phyloP scores from a whole-genome alignment of 1,140 invertebrate genomes.

The Meloidogyne chitwoodi region DNA sequence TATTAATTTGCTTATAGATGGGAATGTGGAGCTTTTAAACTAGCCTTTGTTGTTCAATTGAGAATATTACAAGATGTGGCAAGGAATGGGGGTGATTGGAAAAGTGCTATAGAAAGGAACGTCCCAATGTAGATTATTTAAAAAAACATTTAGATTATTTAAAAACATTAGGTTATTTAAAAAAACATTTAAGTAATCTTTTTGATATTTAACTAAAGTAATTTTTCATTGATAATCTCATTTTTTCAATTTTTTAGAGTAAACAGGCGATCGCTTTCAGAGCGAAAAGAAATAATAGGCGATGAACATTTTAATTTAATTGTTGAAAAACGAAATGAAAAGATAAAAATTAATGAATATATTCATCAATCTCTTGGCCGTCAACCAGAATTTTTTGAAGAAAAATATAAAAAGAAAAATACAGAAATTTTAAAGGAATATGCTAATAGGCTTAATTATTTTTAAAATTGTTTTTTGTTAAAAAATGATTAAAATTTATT shows the following conservation, averaged over 20 bases:
- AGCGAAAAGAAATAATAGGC: background rate
- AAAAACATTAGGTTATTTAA: too few species aligned
- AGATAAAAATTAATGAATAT: background rate
- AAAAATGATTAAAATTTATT: too few species aligned
- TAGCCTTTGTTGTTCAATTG: background rate
- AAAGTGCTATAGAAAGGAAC: background rate
- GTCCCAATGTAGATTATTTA: background rate
- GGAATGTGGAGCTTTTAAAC: background rate
- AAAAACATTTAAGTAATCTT: too few species aligned
- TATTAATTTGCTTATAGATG: background rate
- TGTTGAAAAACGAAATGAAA: background rate
- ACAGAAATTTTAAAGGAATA: background rate
- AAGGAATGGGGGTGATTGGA: background rate
- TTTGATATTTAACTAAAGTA: background rate
- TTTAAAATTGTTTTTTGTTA: background rate
- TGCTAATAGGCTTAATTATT: background rate
- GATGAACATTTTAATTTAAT: background rate
- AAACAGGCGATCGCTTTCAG: background rate
- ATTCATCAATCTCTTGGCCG: background rate
- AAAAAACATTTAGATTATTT: background rate
- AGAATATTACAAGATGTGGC: conserved; percentile 6
- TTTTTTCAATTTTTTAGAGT: background rate
- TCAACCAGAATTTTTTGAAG: background rate
- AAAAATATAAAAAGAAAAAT: background rate
- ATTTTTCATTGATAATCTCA: background rate